phyloP scores from a whole-genome alignment of 2,797 vertebrate species.

The Meriones psammophilus region DNA sequence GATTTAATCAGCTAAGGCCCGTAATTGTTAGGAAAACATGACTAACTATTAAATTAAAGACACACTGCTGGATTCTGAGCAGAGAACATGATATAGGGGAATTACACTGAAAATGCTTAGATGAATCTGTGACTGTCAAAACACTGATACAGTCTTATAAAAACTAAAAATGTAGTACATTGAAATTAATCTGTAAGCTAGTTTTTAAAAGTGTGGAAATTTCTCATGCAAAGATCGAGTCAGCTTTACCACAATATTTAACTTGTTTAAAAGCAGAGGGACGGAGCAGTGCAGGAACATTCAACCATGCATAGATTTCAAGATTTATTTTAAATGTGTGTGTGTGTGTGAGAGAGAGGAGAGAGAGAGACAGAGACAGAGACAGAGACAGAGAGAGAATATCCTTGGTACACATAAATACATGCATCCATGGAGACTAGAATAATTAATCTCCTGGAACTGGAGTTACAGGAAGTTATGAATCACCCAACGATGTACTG shows the following conservation, averaged over 20 bases:
- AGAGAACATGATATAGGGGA: neutral
- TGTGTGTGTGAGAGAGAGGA: neutral
- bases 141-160: neutral
- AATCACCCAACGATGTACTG: neutral
- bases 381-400: neutral
- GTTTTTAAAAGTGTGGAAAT: neutral
- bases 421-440: neutral
- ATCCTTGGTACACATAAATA: neutral
- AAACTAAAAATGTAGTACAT: neutral
- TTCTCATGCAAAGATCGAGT: slow-evolving; percentile 6
- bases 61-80: neutral
- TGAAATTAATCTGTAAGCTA: neutral
- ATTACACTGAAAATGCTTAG: slow-evolving; percentile 7
- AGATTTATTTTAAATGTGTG: neutral
- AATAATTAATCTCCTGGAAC: neutral
- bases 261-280: neutral
- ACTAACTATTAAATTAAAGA: slow-evolving; percentile 47
- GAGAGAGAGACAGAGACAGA: neutral
- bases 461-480: neutral
- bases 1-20: slow-evolving; percentile 6
- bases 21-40: slow-evolving; percentile 17
- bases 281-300: neutral
- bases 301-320: neutral
- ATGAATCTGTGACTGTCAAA: neutral
- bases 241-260: neutral